These are phyloP conservation scores for Geotrupes spiniger DNA, from an alignment of 2,888 invertebrate species.

Conservation along the genomic window DNA sequence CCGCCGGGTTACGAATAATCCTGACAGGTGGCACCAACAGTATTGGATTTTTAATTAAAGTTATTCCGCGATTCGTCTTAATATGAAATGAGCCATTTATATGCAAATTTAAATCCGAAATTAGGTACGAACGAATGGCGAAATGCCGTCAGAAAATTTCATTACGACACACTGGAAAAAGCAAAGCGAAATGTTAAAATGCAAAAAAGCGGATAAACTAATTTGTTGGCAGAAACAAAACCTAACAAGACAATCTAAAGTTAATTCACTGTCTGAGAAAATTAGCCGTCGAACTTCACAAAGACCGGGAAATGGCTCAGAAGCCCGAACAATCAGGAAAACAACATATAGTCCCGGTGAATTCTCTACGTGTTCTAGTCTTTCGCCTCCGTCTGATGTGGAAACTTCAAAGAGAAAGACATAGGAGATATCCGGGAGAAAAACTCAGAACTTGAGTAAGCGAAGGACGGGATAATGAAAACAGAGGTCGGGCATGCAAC, in stretches of 20 bases:
- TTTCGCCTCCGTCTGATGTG: conserved; percentile 19
- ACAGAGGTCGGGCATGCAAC: conserved; percentile 29
- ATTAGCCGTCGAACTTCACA: conserved; percentile 35
- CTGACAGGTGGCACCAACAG: no score
- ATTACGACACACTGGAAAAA: no score
- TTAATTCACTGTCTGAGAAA: conserved; percentile 34
- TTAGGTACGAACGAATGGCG: neutral
- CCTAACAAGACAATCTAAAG: conserved; percentile 32
- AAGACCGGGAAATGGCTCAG: conserved; percentile 34
- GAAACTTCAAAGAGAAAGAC: conserved; percentile 12
- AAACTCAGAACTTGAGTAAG: conserved; percentile 22
- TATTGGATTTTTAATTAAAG: no score
- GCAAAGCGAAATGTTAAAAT: no score
- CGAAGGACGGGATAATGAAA: conserved; percentile 33
- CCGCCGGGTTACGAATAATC: no score
- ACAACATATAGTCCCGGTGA: conserved; percentile 25
- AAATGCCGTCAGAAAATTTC: neutral
- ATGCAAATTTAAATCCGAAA: neutral
- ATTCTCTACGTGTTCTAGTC: conserved; percentile 16
- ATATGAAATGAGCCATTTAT: no score
- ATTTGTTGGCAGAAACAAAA: conserved; percentile 36
- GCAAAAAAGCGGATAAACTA: conserved; percentile 23
- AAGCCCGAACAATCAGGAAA: conserved; percentile 34
- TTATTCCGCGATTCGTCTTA: no score
- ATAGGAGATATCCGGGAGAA: conserved; percentile 18